Base-by-base conservation (phyloP, 2,888 invertebrate genomes). In the Augiades crinisus region DNA sequence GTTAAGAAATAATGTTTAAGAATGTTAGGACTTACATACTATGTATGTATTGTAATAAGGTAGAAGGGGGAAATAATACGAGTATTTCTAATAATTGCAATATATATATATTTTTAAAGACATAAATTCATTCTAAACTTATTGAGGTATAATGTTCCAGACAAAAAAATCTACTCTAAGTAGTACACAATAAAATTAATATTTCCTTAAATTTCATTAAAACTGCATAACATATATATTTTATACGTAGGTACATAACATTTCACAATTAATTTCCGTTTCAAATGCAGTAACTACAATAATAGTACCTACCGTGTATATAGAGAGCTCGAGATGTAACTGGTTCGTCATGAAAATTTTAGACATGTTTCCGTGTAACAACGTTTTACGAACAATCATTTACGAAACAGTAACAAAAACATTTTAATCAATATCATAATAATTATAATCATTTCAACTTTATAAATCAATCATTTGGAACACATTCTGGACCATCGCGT, bases 71-170 rank as follows among this genome's bases (percentile, higher is more conserved):
- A 58, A 60, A 57, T 60, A 56, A 58, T 58, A 54, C 55, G 47
- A 52, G 30, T 45, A 40, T 13, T 58, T 52, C 54, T 53, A 59
- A 59, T 57, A 57, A 80, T 81, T 73, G 73, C 76, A 81, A 78
- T 81, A 82, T 66, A 49, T 49, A 47, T 47, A 47, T 36, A 38
- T 47, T 84, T 77, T 78, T 77, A 71, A 82, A 84, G 78, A 85
- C 78, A 83, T 82, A 81, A 81, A 83, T 78, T 80, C 75, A 78
- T 78, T 79, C 75, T 84, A 81, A 84, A 83, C 79, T 79, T 85
- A 85, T 79, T 88, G 87, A 87, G 87, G 87, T 88, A 88, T 77
- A 80, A 79, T 77, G 77, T 78, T 72, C 81, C 78, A 84, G 85
- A 81, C 82, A 81, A 77, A 79, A 70, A 41, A 77, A 75, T 78